These are phyloP conservation scores for Phenacoccus solenopsis DNA, from an alignment of 1,140 invertebrate species.

Conservation along the genomic window DNA sequence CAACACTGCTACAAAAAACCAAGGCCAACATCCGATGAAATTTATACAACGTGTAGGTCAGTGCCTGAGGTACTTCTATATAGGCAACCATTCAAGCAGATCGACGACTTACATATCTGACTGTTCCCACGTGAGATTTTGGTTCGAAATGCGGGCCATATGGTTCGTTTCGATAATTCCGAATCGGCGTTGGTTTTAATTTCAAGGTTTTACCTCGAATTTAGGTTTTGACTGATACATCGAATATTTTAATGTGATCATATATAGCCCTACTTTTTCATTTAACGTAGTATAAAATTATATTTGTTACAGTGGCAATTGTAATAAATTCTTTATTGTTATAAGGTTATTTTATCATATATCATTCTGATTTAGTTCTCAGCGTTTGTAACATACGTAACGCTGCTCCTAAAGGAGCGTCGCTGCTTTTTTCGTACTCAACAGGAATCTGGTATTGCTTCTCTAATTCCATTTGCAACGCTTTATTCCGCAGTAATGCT, in stretches of 20 bases:
- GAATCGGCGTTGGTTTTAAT: slow-evolving; percentile 60
- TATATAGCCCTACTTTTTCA: too few relatives aligned
- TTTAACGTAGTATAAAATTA: neutral
- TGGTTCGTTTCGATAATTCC: slow-evolving; percentile 70
- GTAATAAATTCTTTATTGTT: neutral
- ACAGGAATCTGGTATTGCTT: slow-evolving; percentile 48
- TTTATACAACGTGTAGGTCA: too few relatives aligned
- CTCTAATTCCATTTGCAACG: slow-evolving; percentile 56
- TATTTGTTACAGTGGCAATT: too few relatives aligned
- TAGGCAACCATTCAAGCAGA: too few relatives aligned
- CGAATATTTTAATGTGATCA: too few relatives aligned
- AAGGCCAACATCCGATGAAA: too few relatives aligned
- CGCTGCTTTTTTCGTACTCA: slow-evolving; percentile 50
- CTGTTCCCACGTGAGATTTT: too few relatives aligned
- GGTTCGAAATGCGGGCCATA: slow-evolving; percentile 68
- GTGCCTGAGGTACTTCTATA: too few relatives aligned
- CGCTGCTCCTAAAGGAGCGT: slow-evolving; percentile 69
- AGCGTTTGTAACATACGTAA: slow-evolving; percentile 10
- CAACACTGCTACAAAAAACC: too few relatives aligned
- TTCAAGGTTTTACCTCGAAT: too few relatives aligned
- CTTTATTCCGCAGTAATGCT: slow-evolving; percentile 56
- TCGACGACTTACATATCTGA: too few relatives aligned
- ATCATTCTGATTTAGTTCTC: neutral
- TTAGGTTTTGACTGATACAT: slow-evolving; percentile 36
- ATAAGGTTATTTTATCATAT: too few relatives aligned